Conservation (phyloP, 2,888 invertebrate genomes). For the Drosophila formosana region DNA sequence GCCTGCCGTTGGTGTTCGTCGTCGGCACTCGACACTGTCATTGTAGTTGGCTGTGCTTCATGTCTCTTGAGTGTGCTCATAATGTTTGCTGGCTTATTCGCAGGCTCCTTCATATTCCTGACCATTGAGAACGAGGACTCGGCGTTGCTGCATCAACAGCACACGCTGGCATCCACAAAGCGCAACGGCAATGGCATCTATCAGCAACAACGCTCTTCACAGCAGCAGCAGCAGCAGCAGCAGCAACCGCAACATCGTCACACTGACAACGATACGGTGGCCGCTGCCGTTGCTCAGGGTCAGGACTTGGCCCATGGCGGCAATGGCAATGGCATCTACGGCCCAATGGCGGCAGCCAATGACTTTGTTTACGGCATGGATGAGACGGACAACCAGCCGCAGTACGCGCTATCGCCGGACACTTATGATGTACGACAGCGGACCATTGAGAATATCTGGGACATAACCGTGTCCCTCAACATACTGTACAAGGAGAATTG, state of each 20-base stretch:
- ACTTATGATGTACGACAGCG: conserved; percentile 87
- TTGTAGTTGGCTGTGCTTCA: background rate
- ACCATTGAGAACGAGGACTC: conserved; percentile 89
- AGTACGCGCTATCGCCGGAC: conserved; percentile 83
- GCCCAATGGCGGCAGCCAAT: conserved; percentile 54
- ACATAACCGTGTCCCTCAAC: conserved; percentile 94
- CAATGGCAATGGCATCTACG: conserved; percentile 33
- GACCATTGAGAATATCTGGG: conserved; percentile 96
- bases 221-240: conserved; percentile 24
- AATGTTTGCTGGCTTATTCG: conserved; percentile 75
- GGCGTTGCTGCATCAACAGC: conserved; percentile 85
- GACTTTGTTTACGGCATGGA: conserved; percentile 83
- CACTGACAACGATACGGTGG: conserved; percentile 78
- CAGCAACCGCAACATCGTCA: conserved; percentile 26
- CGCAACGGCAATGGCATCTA: conserved; percentile 71
- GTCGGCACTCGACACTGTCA: background rate
- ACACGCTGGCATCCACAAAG: conserved; percentile 87
- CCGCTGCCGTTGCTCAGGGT: conserved; percentile 62
- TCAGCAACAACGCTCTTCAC: conserved; percentile 59
- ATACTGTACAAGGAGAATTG: conserved; percentile 96
- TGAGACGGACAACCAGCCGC: conserved; percentile 65
- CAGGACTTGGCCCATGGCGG: conserved; percentile 40
- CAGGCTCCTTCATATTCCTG: conserved; percentile 93
- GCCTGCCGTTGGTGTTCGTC: conserved; percentile 2
- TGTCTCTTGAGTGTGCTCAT: conserved; percentile 29